These are phyloP conservation scores for Ibidorhyncha struthersii DNA, from an alignment of 2,113 vertebrate genomes.

Conservation along the genomic window DNA sequence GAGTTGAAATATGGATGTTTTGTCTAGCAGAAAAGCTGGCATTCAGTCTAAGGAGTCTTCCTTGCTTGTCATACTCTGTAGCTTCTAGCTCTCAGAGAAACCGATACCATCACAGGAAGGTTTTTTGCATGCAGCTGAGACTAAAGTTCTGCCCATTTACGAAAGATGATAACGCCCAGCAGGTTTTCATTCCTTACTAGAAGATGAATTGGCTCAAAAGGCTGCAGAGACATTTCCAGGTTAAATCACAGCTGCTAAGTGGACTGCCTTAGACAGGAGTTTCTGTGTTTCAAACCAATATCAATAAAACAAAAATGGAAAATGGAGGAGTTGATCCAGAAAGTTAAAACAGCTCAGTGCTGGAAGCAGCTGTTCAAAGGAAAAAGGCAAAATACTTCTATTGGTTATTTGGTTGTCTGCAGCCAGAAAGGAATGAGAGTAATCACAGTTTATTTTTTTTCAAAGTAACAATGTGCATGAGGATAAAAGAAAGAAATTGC, in stretches of 20 bases:
- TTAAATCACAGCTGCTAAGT: background rate
- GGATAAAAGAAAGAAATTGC: background rate
- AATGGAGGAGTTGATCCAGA: background rate
- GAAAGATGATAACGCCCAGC: background rate
- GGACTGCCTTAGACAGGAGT: background rate
- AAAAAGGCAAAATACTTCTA: background rate
- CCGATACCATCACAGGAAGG: background rate
- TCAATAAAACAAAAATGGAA: background rate
- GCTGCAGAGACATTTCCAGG: background rate
- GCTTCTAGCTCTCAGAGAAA: background rate
- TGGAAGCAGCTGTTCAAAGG: background rate
- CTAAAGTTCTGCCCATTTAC: background rate
- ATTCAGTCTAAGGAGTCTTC: background rate
- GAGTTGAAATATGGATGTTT: conserved; percentile 1
- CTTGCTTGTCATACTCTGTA: background rate
- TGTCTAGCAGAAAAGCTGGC: background rate
- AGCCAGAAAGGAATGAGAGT: background rate
- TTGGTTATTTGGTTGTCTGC: background rate
- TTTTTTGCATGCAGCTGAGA: background rate
- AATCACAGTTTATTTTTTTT: background rate
- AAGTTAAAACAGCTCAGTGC: background rate
- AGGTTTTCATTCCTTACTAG: background rate
- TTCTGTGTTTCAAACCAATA: background rate
- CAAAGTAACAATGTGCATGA: background rate
- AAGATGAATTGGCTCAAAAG: background rate